Evolutionary conservation across 2,797 vertebrate genomes (phyloP).

Genomic region (Pygocentrus nattereri): DNA sequence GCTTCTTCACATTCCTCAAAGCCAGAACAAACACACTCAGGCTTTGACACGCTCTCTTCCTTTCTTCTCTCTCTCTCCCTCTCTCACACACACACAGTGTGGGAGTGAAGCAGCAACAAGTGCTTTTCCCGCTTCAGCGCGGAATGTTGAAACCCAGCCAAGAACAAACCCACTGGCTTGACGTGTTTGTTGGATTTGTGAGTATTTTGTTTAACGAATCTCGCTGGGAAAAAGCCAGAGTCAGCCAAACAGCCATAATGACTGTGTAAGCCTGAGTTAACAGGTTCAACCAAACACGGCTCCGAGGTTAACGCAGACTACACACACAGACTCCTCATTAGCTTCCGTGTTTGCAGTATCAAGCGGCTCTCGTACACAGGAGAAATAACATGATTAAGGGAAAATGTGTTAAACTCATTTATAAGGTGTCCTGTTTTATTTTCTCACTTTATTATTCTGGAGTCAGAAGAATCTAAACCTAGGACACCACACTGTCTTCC

Average conservation of each 20-base stretch:
- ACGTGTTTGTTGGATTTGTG: slow-evolving; percentile 55
- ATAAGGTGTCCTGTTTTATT: not conserved
- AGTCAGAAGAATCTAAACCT: not conserved
- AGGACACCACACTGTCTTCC: slow-evolving; percentile 22
- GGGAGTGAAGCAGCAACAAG: slow-evolving; percentile 50
- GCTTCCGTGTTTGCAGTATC: slow-evolving; percentile 37
- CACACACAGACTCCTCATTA: slow-evolving; percentile 44
- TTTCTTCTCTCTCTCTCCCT: slow-evolving; percentile 12
- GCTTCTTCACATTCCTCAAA: slow-evolving; percentile 33
- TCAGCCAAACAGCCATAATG: slow-evolving; percentile 50
- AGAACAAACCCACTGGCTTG: slow-evolving; percentile 54
- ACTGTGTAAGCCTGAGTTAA: slow-evolving; percentile 48
- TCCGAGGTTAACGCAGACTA: slow-evolving; percentile 39
- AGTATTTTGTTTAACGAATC: slow-evolving; percentile 60
- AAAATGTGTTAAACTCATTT: slow-evolving; percentile 40
- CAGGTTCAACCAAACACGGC: slow-evolving; percentile 56
- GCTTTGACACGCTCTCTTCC: slow-evolving; percentile 12
- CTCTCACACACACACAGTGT: slow-evolving; percentile 29
- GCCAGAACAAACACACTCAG: slow-evolving; percentile 37
- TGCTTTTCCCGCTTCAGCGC: slow-evolving; percentile 39
- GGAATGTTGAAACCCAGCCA: slow-evolving; percentile 53
- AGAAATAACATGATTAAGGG: slow-evolving; percentile 44
- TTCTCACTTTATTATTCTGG: not conserved
- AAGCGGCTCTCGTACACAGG: slow-evolving; percentile 1
- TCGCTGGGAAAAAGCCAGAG: slow-evolving; percentile 43